A percentile compares a stretch with the other conserved stretches of the same genome.
phyloP scores from a whole-genome alignment of 2,888 invertebrate genomes.

The Atethmia centrago region DNA sequence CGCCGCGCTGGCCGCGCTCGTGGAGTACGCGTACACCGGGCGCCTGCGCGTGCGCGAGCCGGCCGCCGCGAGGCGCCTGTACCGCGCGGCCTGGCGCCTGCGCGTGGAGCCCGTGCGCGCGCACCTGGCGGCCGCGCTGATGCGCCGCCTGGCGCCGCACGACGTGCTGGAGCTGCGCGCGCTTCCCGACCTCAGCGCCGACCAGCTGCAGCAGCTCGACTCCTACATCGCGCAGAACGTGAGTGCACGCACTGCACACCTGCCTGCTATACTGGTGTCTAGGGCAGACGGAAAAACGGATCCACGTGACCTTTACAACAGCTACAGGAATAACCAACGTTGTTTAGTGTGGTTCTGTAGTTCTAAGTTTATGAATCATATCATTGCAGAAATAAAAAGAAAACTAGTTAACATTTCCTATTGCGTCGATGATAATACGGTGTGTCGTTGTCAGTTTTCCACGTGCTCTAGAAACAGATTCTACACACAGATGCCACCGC shows the following conservation, averaged over 20 bases:
- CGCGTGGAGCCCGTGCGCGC: conserved; percentile 94
- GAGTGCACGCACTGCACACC: conserved; percentile 70
- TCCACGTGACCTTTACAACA: background rate
- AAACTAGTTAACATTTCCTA: background rate
- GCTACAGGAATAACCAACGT: background rate
- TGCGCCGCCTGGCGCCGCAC: conserved; percentile 90
- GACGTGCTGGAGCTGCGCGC: conserved; percentile 91
- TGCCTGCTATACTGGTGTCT: background rate
- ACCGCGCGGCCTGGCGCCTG: conserved; percentile 94
- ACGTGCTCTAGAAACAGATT: background rate
- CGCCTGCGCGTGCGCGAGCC: conserved; percentile 89
- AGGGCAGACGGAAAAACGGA: background rate
- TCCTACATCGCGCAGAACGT: conserved; percentile 93
- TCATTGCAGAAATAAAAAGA: background rate
- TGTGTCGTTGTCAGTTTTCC: background rate
- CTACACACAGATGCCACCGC: too few species aligned
- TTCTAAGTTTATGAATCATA: background rate
- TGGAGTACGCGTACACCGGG: conserved; percentile 93
- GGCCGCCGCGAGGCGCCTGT: conserved; percentile 93
- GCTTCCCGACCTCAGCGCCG: conserved; percentile 92
- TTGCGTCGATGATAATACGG: background rate
- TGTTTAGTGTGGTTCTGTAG: background rate
- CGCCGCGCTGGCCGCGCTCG: conserved; percentile 88
- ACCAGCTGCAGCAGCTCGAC: conserved; percentile 90
- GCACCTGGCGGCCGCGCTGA: conserved; percentile 93